Percentiles rank a stretch among this genome's conserved stretches.
phyloP scores from a whole-genome alignment of 64 coral and sea anemone genomes.

The Actinia equina region DNA sequence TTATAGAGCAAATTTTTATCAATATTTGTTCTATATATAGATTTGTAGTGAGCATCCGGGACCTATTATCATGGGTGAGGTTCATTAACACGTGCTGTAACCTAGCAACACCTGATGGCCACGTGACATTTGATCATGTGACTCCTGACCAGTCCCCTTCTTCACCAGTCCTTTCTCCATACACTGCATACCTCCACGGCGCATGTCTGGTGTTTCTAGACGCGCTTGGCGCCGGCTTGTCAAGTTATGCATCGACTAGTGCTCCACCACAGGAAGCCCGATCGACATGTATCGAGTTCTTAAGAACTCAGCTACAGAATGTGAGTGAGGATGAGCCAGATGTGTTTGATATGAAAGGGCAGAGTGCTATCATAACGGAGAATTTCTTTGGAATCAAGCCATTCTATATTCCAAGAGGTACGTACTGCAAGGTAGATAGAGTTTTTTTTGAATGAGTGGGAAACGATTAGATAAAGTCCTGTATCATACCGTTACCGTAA shows the following conservation, averaged over 20 bases:
- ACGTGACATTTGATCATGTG: not conserved
- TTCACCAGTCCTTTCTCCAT: conserved; percentile 33
- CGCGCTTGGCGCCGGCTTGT: conserved; percentile 72
- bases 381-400: conserved; percentile 76
- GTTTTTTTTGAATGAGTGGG: no score
- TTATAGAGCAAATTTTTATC: not conserved
- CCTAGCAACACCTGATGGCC: not conserved
- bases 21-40: conserved; percentile 24
- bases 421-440: not conserved
- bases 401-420: conserved; percentile 86
- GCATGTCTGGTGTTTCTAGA: conserved; percentile 92
- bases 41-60: conserved; percentile 82
- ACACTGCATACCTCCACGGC: conserved; percentile 79
- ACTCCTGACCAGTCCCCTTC: not conserved
- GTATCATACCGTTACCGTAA: no score
- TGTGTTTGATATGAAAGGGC: not conserved
- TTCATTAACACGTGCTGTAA: conserved; percentile 83
- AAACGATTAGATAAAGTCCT: no score
- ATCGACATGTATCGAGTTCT: conserved; percentile 66
- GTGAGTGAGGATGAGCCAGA: not conserved
- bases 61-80: conserved; percentile 85
- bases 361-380: not conserved
- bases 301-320: conserved; percentile 36
- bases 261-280: conserved; percentile 52
- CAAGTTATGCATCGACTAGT: conserved; percentile 26